Evolutionary conservation across 1,140 invertebrate species (phyloP), one percentile per base, ranked within the genome.

Genomic region (Brachionus asplanchnoidis): DNA sequence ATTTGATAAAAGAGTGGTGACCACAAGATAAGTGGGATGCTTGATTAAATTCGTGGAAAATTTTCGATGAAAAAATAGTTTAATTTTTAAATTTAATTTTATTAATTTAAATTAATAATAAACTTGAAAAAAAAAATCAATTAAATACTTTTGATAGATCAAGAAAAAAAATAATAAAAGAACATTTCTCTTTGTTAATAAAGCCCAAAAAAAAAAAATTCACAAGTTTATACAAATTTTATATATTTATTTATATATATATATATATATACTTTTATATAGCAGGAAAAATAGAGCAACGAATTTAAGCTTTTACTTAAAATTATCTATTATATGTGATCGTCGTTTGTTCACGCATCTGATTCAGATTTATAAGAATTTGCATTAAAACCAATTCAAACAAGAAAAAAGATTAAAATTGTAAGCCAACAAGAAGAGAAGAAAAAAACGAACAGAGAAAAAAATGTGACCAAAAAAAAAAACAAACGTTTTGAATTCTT

Each of bases 31-130:
- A n/a, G n/a, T n/a, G n/a, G n/a, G n/a, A n/a, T n/a, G n/a, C n/a
- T n/a, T n/a, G n/a, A 28, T 28, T 36, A 7, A 36, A 7, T 36
- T 36, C 0, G 32, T 36, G 32, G 32, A 6, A 36, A 2, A 36
- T 36, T 36, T 6, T 36, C 0, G 32, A 36, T 0, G 1, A 9
- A 70, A 40, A 40, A 73, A 73, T 1, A 0, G 14, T 36, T 28
- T 40, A 40, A 73, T 40, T 73, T 73, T 73, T 40, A 73, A 73
- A 68, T 28, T 73, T 73, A 56, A 56, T 73, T 73, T 73, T 73
- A 73, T 73, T 73, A 73, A 73, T 73, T 73, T 73, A 73, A 73
- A 73, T 73, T 73, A 73, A 73, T 73, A 73, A 73, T 73, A 73
- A 73, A 36, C 28, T 36, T 40, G 36, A 73, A 73, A 40, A 36